Evolutionary conservation across 1,140 invertebrate genomes (phyloP).

Genomic region (Bombus polaris): DNA sequence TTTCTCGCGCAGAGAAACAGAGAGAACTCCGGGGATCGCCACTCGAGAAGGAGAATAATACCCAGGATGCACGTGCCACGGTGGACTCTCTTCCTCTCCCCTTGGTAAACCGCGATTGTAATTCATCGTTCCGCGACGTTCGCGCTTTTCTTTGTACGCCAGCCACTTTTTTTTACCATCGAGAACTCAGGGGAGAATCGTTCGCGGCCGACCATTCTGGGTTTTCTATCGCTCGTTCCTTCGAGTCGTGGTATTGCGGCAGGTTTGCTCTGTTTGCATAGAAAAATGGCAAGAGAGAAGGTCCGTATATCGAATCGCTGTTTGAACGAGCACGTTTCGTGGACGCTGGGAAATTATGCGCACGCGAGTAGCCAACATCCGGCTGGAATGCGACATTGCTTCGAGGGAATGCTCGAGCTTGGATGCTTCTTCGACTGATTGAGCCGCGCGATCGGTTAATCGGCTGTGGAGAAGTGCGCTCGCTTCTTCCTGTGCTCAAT

Average conservation of each 20-base stretch:
- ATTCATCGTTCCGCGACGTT: slow-evolving; percentile 49
- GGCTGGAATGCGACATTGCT: slow-evolving; percentile 19
- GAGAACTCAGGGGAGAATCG: neutral
- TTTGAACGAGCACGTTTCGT: neutral
- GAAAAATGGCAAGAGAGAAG: neutral
- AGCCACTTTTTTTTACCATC: slow-evolving; percentile 18
- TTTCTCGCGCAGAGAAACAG: neutral
- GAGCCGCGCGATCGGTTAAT: slow-evolving; percentile 20
- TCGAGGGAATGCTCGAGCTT: neutral
- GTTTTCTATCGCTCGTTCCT: neutral
- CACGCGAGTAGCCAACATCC: slow-evolving; percentile 9
- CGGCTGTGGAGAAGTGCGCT: neutral
- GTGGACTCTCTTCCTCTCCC: slow-evolving; percentile 21
- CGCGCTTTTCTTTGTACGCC: slow-evolving; percentile 18
- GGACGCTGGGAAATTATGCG: slow-evolving; percentile 22
- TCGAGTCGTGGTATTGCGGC: too few species aligned
- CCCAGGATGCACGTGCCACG: slow-evolving; percentile 69
- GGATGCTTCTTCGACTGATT: slow-evolving; percentile 20
- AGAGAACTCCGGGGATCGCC: slow-evolving; percentile 47
- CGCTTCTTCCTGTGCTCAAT: slow-evolving; percentile 7
- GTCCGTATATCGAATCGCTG: neutral
- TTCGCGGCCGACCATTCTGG: neutral
- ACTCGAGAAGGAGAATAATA: slow-evolving; percentile 73
- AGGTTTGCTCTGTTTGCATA: neutral
- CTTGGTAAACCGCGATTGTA: slow-evolving; percentile 53